Evolutionary conservation across 2,888 invertebrate species (phyloP).

Genomic region (Palloptera scutellata): DNA sequence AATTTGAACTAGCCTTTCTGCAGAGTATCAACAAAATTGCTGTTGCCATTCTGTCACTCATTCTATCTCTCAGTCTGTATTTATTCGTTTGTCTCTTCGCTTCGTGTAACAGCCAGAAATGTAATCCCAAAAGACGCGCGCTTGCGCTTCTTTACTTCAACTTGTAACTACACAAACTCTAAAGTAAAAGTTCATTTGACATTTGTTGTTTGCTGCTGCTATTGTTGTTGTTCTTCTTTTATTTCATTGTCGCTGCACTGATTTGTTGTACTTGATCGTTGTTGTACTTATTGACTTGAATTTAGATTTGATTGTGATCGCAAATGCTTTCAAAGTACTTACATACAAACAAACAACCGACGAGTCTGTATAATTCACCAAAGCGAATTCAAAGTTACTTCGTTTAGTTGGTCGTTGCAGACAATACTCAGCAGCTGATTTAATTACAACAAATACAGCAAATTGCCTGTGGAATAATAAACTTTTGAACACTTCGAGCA

Average conservation of each 20-base stretch:
- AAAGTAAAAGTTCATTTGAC: slow-evolving; percentile 1
- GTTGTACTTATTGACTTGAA: neutral
- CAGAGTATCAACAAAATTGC: slow-evolving; percentile 18
- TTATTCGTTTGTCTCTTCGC: no score
- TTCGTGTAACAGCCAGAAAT: no score
- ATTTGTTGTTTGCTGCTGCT: neutral
- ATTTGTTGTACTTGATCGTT: slow-evolving; percentile 2
- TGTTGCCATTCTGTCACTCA: no score
- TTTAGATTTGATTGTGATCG: no score
- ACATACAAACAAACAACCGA: neutral
- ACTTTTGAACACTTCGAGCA: slow-evolving; percentile 26
- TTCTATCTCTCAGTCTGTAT: no score
- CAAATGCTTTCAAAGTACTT: neutral
- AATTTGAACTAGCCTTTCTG: slow-evolving; percentile 14
- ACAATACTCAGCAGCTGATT: slow-evolving; percentile 26
- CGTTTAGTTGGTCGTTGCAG: neutral
- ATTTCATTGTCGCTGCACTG: neutral
- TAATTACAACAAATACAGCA: slow-evolving; percentile 37
- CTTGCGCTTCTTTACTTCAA: no score
- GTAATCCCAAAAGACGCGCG: no score
- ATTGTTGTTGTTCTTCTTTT: neutral
- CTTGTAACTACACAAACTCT: neutral
- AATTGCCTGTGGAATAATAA: slow-evolving; percentile 28
- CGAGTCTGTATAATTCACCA: no score
- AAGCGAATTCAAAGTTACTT: neutral